Evolutionary conservation across 1,140 invertebrate genomes (phyloP), one percentile per base, ranked within the genome.

Genomic region (Drosophila quadrilineata): DNA sequence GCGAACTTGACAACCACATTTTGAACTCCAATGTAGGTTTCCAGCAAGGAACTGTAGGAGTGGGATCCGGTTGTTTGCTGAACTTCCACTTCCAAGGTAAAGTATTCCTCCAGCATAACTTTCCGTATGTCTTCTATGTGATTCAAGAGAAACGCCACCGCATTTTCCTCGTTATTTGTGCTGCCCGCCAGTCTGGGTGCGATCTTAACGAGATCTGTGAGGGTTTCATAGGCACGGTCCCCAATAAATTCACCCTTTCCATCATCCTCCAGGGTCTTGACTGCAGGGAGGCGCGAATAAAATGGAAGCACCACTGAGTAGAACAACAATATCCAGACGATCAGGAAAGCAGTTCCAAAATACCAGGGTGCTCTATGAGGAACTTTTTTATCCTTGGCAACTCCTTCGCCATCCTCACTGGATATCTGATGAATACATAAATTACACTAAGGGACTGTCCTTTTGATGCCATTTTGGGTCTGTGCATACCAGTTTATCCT

Each of bases 1-100:
- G 50, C 19, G 33, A 97, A 90, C 88, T 93, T 94, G 1, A 95
- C 95, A 31, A 96, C 90, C 29, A 97, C 92, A 91, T 97, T 97
- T 68, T 94, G 93, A 28, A 94, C 91, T 58, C 93, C 92, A 75
- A 90, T 90, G 59, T 94, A 94, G 64, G 93, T 92, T 6, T 93
- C 92, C 87, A 26, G 24, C 9, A 53, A n/a, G 22, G 6, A 14
- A 9, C 35, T 38, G 29, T 95, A 88, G 89, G 95, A 94, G 38
- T 93, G 97, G 14, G 93, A 92, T 3, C 96, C 96, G 59, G 92
- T 94, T 9, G 93, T 92, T 70, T 91, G 92, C 69, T 88, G 86
- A 1, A 86, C 3, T 14, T 86, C 73, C 0, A 82, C 26, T 9
- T 87, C 80, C 40, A 87, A 16, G 2, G 62, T 57, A 4, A 63